Base-by-base conservation (phyloP, 2,797 vertebrate species). In the Heterohyrax brucei region DNA sequence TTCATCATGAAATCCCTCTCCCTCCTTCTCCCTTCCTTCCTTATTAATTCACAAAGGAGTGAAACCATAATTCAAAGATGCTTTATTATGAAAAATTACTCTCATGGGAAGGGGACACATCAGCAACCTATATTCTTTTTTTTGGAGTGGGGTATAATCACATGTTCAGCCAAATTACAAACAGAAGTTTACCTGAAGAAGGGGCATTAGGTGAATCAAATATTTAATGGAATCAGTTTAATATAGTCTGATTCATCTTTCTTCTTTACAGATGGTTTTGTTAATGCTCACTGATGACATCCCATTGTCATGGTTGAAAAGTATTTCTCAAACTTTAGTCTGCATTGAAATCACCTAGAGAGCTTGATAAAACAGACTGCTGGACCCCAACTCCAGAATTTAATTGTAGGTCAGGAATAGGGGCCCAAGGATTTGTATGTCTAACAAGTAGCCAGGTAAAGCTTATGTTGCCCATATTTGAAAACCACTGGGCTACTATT, bases 11-110 rank as follows among this genome's bases (percentile, higher is more conserved):
- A 73, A 88, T 39, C 39, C 39, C 39, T 39, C 39, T 39, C 39
- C 39, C 39, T 39, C 39, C 39, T 39, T 39, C 39, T 39, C 39
- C 46, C 53, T 72, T 87, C 68, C 3, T 33, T 82, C 87, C 72
- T 73, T 85, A 12, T 76, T 9, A 83, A 87, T 28, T 16, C 59
- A 89, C 22, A n/a, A 39, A 33, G 24, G 21, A 93, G 24, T 22
- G 21, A 33, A 72, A 73, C 50, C 14, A 70, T n/a, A 78, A 90
- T 39, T 53, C 50, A 85, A 91, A 85, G 24, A 72, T 50, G 68
- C 39, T 66, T 85, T 61, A 61, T 8, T 61, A 90, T n/a, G 7
- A 83, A 90, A 95, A 89, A 94, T 77, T 83, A 80, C 39, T 56
- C 26, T 89, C 33, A 92, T 3, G 78, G 1, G 46, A 64, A 85